Base-by-base conservation (phyloP, 2,888 invertebrate genomes). In the Lobophora halterata region DNA sequence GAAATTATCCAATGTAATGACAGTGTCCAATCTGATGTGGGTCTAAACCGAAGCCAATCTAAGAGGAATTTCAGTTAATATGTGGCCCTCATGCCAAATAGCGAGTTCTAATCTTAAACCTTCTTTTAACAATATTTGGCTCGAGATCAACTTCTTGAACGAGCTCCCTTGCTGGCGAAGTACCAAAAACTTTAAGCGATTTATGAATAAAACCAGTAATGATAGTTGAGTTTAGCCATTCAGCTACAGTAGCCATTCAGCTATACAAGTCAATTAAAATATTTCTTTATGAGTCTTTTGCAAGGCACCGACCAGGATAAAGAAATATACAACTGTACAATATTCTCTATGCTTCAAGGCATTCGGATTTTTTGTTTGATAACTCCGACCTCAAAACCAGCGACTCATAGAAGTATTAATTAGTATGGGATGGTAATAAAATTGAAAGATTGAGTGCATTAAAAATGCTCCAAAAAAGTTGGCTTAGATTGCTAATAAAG, bases 41-140 rank as follows among this genome's bases (percentile, higher is more conserved):
- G 80, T 80, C 73, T 63, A 56, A 55, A 58, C 61, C 44, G 58
- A 55, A 53, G 72, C 67, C 76, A 77, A 77, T 76, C 69, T 71
- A 68, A 71, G 71, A 72, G 78, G 79, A 77, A 80, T 80, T 72
- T 61, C 69, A 69, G 71, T 72, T 79, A 76, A 77, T 79, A 77
- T 69, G 20, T 25, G 70, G 35, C 66, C 64, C 65, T 71, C 75
- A 77, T 68, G 61, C 60, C 55, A 60, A 69, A 66, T 65, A 65
- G 59, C 56, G 48, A 60, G 51, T 56, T 61, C 63, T 58, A 38
- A 40, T 47, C 59, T 61, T 55, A 42, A 36, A 52, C 51, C 28
- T 40, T 30, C 41, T 43, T 40, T 27, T 36, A 42, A 38, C 36
- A 40, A 42, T 25, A 16, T 18, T 41, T 28, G 30, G 38, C 32